Percentiles rank a stretch among this genome's conserved stretches.
Evolutionary conservation across 2,888 invertebrate species (phyloP).

Genomic region (Nomada ferruginata): DNA sequence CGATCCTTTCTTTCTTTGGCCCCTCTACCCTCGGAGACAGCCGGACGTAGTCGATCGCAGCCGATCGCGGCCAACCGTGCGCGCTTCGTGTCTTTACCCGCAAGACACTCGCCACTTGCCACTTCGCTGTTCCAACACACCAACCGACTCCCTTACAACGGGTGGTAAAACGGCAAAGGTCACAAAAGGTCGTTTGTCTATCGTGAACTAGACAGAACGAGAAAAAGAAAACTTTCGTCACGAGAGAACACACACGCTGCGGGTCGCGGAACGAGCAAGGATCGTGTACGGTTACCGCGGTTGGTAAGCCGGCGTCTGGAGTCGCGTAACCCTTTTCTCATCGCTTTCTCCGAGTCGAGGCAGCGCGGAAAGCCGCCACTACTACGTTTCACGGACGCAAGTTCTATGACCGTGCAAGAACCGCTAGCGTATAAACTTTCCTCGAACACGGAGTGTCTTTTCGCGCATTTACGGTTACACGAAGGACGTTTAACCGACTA

Average conservation of each 20-base stretch:
- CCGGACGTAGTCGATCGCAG: constrained; percentile 67
- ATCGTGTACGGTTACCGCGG: constrained; percentile 16
- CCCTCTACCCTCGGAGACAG: constrained; percentile 38
- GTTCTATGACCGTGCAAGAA: constrained; percentile 64
- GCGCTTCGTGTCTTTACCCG: constrained; percentile 38
- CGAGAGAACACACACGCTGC: not conserved
- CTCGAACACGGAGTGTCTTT: constrained; percentile 45
- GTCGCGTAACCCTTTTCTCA: constrained; percentile 41
- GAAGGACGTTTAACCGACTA: constrained; percentile 61
- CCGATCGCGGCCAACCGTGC: constrained; percentile 55
- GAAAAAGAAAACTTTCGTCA: not conserved
- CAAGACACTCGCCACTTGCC: constrained; percentile 31
- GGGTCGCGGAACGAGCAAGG: not conserved
- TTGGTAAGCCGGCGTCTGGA: constrained; percentile 20
- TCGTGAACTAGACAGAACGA: not conserved
- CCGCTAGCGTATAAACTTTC: constrained; percentile 42
- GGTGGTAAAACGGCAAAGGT: constrained; percentile 57
- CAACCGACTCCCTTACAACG: constrained; percentile 26
- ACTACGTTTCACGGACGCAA: constrained; percentile 52
- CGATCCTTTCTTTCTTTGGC: constrained; percentile 58
- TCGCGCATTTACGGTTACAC: constrained; percentile 68
- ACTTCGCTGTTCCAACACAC: constrained; percentile 31
- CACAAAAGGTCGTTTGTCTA: constrained; percentile 64
- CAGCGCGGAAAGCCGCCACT: constrained; percentile 16
- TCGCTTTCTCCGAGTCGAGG: constrained; percentile 46